A percentile compares a stretch with the other conserved stretches of the same genome.
phyloP scores from a whole-genome alignment of 2,113 vertebrate genomes.

The Mohoua ochrocephala region DNA sequence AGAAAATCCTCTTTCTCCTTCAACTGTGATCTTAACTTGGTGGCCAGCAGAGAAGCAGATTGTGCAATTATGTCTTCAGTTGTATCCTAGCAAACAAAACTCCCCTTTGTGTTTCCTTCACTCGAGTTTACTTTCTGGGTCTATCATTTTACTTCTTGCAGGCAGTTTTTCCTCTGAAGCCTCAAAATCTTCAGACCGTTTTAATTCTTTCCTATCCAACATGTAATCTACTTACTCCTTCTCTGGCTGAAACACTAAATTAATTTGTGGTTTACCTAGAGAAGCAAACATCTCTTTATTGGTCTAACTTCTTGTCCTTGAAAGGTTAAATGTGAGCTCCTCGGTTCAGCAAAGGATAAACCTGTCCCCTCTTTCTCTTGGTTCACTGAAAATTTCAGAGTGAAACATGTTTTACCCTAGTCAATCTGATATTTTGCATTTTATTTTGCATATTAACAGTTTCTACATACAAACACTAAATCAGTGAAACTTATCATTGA shows the following conservation, averaged over 20 bases:
- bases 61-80: background rate
- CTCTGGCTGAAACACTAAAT: background rate
- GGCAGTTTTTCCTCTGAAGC: background rate
- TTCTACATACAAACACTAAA: background rate
- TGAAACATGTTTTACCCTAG: background rate
- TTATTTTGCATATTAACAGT: background rate
- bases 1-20: background rate
- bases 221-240: background rate
- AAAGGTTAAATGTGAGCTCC: background rate
- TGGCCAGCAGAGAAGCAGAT: background rate
- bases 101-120: background rate
- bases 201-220: background rate
- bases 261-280: background rate
- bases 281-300: background rate
- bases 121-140: background rate
- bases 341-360: background rate
- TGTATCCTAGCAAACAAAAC: background rate
- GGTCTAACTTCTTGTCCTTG: background rate
- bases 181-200: background rate
- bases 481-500: fast-evolving
- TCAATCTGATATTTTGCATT: background rate
- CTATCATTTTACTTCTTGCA: background rate
- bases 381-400: background rate
- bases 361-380: background rate
- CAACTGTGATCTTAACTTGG: background rate